Evolutionary conservation across 1,140 invertebrate species (phyloP).

Genomic region (Uloborus diversus): DNA sequence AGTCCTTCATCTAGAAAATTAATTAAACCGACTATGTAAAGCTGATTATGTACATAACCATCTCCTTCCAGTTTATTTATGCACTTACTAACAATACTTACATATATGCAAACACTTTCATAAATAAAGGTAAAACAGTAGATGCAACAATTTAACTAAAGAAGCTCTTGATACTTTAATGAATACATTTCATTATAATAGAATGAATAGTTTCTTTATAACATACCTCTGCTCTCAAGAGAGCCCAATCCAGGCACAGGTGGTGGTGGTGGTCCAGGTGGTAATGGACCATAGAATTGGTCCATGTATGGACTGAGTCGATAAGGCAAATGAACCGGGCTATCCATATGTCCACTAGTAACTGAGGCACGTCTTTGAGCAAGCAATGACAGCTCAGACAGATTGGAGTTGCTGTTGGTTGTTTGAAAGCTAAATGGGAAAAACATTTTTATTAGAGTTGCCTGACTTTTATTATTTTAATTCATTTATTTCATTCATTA

Average conservation of each 20-base stretch:
- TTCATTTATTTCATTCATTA: too few relatives aligned
- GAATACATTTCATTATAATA: too few relatives aligned
- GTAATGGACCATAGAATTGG: conserved; percentile 72
- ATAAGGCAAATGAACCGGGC: conserved; percentile 71
- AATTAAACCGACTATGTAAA: too few relatives aligned
- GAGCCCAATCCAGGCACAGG: conserved; percentile 67
- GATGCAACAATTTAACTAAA: background rate
- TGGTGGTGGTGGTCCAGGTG: conserved; percentile 61
- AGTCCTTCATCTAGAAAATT: too few relatives aligned
- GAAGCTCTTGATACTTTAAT: background rate
- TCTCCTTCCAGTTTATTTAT: too few relatives aligned
- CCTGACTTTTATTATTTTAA: too few relatives aligned
- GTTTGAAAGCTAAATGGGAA: background rate
- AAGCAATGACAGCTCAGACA: conserved; percentile 32
- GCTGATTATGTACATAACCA: too few relatives aligned
- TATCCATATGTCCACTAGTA: conserved; percentile 41
- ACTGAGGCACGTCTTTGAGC: conserved; percentile 24
- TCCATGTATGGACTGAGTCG: conserved; percentile 76
- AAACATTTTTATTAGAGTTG: too few relatives aligned
- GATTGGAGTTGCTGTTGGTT: background rate
- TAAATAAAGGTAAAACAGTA: too few relatives aligned
- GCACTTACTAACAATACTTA: too few relatives aligned
- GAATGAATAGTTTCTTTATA: too few relatives aligned
- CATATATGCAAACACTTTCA: too few relatives aligned
- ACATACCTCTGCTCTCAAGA: conserved; percentile 65